These are phyloP conservation scores for Dyspetes luteomarginatus DNA, from an alignment of 2,888 invertebrate species.

Conservation along the genomic window DNA sequence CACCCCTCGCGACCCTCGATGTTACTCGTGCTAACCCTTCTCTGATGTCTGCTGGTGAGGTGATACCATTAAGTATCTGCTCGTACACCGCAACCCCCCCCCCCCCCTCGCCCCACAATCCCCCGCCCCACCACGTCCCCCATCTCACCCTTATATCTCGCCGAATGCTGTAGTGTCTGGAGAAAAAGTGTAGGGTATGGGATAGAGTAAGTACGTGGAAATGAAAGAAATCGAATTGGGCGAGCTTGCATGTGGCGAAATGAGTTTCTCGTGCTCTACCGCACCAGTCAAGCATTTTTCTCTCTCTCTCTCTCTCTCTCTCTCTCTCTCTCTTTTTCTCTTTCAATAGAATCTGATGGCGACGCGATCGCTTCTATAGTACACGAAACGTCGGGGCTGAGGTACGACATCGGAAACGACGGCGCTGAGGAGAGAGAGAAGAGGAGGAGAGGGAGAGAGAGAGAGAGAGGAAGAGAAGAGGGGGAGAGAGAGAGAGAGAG, in stretches of 20 bases:
- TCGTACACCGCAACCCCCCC: conserved; percentile 1
- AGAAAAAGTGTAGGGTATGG: neutral
- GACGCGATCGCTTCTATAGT: conserved; percentile 32
- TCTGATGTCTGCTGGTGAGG: neutral
- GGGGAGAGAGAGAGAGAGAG: too few species aligned
- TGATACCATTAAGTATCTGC: conserved; percentile 27
- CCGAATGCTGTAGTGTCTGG: neutral
- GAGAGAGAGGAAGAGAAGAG: too few species aligned
- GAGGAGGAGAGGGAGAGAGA: neutral
- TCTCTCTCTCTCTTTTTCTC: neutral
- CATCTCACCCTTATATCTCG: too few species aligned
- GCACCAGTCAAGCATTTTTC: neutral
- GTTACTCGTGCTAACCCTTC: too few species aligned
- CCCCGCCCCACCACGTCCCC: too few species aligned
- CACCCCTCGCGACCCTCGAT: too few species aligned
- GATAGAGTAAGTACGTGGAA: conserved; percentile 46
- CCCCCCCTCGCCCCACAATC: too few species aligned
- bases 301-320: neutral
- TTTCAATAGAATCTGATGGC: conserved; percentile 44
- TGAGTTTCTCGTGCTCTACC: conserved; percentile 49
- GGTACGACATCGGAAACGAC: conserved; percentile 20
- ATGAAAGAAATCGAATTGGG: conserved; percentile 57
- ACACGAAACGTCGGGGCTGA: conserved; percentile 2
- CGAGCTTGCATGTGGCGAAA: conserved; percentile 59
- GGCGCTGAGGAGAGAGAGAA: neutral